Conservation (phyloP, 2,888 invertebrate species). For the Habroteleia sp. region DNA sequence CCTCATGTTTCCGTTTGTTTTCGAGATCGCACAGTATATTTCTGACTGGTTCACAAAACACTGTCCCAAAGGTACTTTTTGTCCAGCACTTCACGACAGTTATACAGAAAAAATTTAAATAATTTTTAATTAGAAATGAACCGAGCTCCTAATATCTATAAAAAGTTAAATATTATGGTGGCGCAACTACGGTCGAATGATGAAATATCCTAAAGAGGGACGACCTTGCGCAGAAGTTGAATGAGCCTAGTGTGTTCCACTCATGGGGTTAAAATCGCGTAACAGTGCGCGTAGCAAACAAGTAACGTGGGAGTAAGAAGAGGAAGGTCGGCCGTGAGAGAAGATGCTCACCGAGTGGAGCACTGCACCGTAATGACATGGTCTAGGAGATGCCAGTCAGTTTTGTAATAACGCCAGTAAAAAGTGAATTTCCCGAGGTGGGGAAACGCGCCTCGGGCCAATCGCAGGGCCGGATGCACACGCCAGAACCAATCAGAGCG, state of each 20-base stretch:
- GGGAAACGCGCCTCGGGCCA: conserved; percentile 78
- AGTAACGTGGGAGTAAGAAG: conserved; percentile 62
- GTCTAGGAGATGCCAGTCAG: conserved; percentile 81
- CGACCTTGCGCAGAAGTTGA: conserved; percentile 55
- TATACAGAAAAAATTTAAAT: background rate
- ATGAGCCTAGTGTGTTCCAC: conserved; percentile 50
- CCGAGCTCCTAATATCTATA: too few relatives aligned
- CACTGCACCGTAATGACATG: conserved; percentile 81
- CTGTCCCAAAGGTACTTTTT: conserved; percentile 24
- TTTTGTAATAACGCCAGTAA: conserved; percentile 81
- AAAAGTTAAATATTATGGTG: conserved; percentile 1
- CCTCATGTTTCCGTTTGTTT: conserved; percentile 63
- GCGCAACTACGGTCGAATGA: conserved; percentile 30
- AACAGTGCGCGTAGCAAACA: conserved; percentile 47
- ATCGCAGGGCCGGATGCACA: conserved; percentile 70
- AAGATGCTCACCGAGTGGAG: conserved; percentile 78
- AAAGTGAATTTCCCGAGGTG: conserved; percentile 81
- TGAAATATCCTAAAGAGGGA: conserved; percentile 41
- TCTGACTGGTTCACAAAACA: conserved; percentile 43
- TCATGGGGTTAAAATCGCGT: conserved; percentile 63
- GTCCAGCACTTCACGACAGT: conserved; percentile 36
- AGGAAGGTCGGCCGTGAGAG: conserved; percentile 64
- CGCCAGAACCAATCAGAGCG: conserved; percentile 75
- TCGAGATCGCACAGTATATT: conserved; percentile 42
- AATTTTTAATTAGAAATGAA: too few relatives aligned